A percentile compares a stretch with the other conserved stretches of the same genome.
phyloP scores from a whole-genome alignment of 2,113 vertebrate genomes.

The Myotis lucifugus region DNA sequence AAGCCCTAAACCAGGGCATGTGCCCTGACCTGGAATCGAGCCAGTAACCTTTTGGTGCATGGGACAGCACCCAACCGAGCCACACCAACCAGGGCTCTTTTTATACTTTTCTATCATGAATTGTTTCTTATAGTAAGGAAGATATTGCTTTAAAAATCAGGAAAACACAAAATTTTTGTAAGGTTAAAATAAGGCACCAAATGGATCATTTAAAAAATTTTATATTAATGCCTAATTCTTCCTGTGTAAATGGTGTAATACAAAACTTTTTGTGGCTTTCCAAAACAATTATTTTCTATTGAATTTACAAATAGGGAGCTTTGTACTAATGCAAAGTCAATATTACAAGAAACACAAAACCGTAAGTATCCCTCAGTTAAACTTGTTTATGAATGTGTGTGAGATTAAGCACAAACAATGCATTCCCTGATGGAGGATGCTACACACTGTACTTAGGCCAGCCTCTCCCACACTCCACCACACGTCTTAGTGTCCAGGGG shows the following conservation, averaged over 20 bases:
- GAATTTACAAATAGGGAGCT: conserved; percentile 30
- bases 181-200: conserved; percentile 48
- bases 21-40: not conserved
- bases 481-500: rapidly evolving
- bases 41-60: not conserved
- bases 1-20: not conserved
- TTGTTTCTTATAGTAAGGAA: not conserved
- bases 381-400: not conserved
- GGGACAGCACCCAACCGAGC: not conserved
- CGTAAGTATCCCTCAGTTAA: not conserved
- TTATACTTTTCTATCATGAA: not conserved
- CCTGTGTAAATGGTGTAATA: conserved; percentile 19
- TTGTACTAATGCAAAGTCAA: conserved; percentile 17
- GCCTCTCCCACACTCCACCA: not conserved
- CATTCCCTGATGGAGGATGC: not conserved
- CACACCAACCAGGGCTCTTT: not conserved
- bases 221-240: conserved; percentile 21
- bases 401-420: not conserved
- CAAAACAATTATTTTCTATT: conserved; percentile 49
- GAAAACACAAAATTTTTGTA: conserved; percentile 7
- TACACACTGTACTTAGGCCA: not conserved
- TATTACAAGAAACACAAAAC: conserved; percentile 15
- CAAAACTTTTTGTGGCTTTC: conserved; percentile 18
- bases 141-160: not conserved
- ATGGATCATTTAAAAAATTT: not conserved